Percentiles rank a stretch among this genome's conserved stretches.
These are phyloP conservation scores for Dynastes hyllus DNA, from an alignment of 2,888 invertebrate species.

Conservation along the genomic window DNA sequence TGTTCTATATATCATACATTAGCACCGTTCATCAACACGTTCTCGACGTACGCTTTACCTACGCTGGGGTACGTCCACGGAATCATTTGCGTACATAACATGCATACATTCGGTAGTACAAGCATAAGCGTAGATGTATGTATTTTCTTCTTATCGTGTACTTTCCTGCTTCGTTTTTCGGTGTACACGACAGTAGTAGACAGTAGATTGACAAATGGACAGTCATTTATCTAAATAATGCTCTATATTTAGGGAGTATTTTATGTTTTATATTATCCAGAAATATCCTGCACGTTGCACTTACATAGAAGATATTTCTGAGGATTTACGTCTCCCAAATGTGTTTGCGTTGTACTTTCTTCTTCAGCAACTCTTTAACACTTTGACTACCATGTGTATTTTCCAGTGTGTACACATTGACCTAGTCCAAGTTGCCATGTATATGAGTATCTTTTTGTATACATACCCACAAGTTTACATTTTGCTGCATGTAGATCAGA, in stretches of 20 bases:
- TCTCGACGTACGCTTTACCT: constrained; percentile 41
- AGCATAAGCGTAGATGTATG: constrained; percentile 5
- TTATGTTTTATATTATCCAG: constrained; percentile 1
- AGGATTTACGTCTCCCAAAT: too few relatives aligned
- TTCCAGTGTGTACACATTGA: too few relatives aligned
- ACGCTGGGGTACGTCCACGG: constrained; percentile 32
- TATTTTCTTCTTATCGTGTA: constrained; percentile 11
- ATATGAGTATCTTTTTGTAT: too few relatives aligned
- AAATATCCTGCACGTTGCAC: background rate
- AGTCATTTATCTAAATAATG: constrained; percentile 36
- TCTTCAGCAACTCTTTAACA: too few relatives aligned
- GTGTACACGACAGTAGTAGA: background rate
- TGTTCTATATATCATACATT: constrained; percentile 46
- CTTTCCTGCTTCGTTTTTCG: constrained; percentile 28
- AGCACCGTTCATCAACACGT: constrained; percentile 46
- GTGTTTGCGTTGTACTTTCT: too few relatives aligned
- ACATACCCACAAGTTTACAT: too few relatives aligned
- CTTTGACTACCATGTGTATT: too few relatives aligned
- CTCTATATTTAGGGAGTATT: constrained; percentile 22
- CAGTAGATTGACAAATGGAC: constrained; percentile 38
- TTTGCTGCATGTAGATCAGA: too few relatives aligned
- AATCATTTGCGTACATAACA: background rate
- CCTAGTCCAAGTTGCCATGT: too few relatives aligned
- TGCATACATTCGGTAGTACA: background rate
- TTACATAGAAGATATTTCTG: too few relatives aligned